These are phyloP conservation scores for Clusia tigrina DNA, from an alignment of 2,888 invertebrate genomes.

Conservation along the genomic window DNA sequence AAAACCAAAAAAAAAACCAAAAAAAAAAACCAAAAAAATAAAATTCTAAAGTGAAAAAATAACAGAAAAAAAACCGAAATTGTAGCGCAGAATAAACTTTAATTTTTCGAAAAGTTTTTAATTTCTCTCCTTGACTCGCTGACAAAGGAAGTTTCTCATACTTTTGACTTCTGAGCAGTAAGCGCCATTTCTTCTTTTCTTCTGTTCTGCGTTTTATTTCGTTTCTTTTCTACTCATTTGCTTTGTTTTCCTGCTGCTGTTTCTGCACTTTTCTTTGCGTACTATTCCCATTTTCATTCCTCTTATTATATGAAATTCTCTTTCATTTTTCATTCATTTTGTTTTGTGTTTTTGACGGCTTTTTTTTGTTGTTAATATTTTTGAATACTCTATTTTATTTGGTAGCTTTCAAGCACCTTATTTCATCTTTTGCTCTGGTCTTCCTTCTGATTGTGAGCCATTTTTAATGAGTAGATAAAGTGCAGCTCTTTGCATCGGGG, in stretches of 20 bases:
- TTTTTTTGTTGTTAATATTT: constrained; percentile 1
- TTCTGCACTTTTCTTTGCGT: background rate
- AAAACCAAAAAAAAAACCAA: too few relatives aligned
- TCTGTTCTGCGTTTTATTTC: too few relatives aligned
- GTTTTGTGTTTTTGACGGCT: background rate
- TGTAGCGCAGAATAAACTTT: too few relatives aligned
- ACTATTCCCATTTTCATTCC: background rate
- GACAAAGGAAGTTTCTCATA: background rate
- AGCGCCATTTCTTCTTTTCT: background rate
- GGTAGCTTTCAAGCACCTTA: background rate
- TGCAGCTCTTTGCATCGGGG: background rate
- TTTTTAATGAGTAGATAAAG: background rate
- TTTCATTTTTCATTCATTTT: background rate
- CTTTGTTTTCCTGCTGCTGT: background rate
- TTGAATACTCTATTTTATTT: background rate
- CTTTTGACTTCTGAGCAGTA: background rate
- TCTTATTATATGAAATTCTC: background rate
- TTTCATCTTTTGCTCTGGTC: background rate
- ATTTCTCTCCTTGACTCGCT: constrained; percentile 3
- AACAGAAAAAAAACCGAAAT: too few relatives aligned
- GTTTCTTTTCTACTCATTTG: background rate
- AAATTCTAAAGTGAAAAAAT: too few relatives aligned
- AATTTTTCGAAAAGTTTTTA: constrained; percentile 1
- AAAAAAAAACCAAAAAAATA: too few relatives aligned
- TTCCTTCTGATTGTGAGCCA: background rate